Evolutionary conservation across 2,113 vertebrate genomes (phyloP).

Genomic region (Gadus chalcogrammus): DNA sequence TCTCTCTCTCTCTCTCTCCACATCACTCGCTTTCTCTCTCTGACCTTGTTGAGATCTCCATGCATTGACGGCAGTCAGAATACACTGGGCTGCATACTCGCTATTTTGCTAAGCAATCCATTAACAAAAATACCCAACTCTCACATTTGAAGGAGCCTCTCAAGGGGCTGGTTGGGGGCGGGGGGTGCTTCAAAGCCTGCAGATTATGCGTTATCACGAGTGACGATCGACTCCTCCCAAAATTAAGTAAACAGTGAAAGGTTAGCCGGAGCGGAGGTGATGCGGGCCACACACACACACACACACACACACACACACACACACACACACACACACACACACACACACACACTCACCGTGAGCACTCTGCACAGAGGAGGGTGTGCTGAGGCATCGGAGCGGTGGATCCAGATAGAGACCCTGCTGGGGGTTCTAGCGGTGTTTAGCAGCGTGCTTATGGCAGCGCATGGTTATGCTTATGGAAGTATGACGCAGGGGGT

Average conservation of each 20-base stretch:
- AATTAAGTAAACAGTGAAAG: slow-evolving; percentile 29
- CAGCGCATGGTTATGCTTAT: no score
- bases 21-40: no score
- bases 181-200: neutral
- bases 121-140: neutral
- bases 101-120: slow-evolving; percentile 5
- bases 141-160: neutral
- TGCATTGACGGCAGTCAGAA: neutral
- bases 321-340: no score
- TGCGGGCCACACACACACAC: neutral
- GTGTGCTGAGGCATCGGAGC: neutral
- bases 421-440: neutral
- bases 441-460: neutral
- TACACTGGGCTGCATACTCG: neutral
- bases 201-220: slow-evolving; percentile 12
- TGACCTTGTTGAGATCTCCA: no score
- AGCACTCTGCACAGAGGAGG: neutral
- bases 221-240: slow-evolving; percentile 1
- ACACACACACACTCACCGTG: neutral
- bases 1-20: no score
- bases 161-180: neutral
- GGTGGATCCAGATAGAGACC: neutral
- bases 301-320: neutral
- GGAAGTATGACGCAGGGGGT: no score
- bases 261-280: slow-evolving; percentile 30